phyloP scores from a whole-genome alignment of 2,888 invertebrate species.

The Noctua comes region DNA sequence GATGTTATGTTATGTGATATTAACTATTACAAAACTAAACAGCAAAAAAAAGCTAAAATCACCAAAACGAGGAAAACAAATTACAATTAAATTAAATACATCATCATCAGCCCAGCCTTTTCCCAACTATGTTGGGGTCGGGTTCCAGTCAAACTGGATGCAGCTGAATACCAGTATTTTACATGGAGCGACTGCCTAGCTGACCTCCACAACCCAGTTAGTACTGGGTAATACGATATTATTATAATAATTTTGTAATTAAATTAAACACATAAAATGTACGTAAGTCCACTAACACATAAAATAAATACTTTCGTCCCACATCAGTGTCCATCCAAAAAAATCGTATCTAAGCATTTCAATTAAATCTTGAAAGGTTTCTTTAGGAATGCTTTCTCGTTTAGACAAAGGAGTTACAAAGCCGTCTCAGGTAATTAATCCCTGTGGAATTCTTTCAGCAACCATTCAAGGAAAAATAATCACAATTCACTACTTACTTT shows the following conservation, averaged over 20 bases:
- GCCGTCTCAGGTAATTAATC: slow-evolving; percentile 85
- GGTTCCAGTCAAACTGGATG: no score
- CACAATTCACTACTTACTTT: slow-evolving; percentile 73
- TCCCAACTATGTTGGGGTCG: no score
- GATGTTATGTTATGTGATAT: neutral
- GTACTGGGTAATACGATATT: no score
- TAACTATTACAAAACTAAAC: neutral
- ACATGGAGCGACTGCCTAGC: no score
- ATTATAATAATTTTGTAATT: no score
- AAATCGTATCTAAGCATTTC: slow-evolving; percentile 79
- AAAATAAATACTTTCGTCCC: slow-evolving; percentile 65
- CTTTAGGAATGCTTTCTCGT: slow-evolving; percentile 76
- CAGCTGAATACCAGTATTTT: no score
- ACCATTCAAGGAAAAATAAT: slow-evolving; percentile 78
- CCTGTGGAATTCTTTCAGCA: slow-evolving; percentile 82
- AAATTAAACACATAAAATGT: slow-evolving; percentile 7
- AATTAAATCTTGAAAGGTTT: slow-evolving; percentile 83
- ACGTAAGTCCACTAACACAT: slow-evolving; percentile 30
- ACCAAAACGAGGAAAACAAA: neutral
- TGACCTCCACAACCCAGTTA: no score
- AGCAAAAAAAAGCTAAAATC: neutral
- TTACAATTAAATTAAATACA: slow-evolving; percentile 4
- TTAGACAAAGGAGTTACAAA: slow-evolving; percentile 83
- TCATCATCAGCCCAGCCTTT: no score
- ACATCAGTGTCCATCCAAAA: slow-evolving; percentile 71